Base-by-base conservation (phyloP, 2,797 vertebrate genomes). In the Gallinago stenura region DNA sequence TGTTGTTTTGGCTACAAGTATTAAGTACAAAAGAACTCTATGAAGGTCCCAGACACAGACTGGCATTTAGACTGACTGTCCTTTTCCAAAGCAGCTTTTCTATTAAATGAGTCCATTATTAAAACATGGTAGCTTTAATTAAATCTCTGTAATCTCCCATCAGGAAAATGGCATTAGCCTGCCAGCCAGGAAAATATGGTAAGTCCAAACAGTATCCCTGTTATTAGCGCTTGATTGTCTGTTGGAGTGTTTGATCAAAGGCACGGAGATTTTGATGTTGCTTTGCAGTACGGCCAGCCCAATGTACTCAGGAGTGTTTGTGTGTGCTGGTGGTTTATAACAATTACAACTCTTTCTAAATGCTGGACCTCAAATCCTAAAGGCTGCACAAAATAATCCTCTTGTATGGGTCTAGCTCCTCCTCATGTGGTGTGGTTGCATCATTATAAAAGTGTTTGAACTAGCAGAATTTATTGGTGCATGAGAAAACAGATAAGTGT, bases 61-160 rank as follows among this genome's bases (percentile, higher is more conserved):
- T 93, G 90, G 81, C 92, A 90, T 97, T 97, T 94, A 95, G 86
- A 86, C 85, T 35, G 33, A 87, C 83, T 92, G 73, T 96, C 94
- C 79, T 96, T 92, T 96, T 80, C 72, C 65, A 97, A 98, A 97
- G 92, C 86, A 87, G 83, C 76, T 97, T 96, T 96, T 94, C 69
- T 96, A 60, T 97, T 97, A 96, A 97, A 97, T 45, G 62, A 97
- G 48, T 69, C 62, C 94, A 94, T 97, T 97, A 91, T 95, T 96
- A 96, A 94, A 97, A 92, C 35, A 35, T 53, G 45, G 84, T 88
- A 92, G 71, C 68, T 96, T 98, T 98, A 97, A 97, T 97, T 97
- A 98, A 97, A 96, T 93, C 89, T 84, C 69, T 65, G 35, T 95
- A 97, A 98, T 97, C 97, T 97, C 89, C 85, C 60, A 83, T 92